Evolutionary conservation across 2,888 invertebrate genomes (phyloP).

Genomic region (Macaria liturata): DNA sequence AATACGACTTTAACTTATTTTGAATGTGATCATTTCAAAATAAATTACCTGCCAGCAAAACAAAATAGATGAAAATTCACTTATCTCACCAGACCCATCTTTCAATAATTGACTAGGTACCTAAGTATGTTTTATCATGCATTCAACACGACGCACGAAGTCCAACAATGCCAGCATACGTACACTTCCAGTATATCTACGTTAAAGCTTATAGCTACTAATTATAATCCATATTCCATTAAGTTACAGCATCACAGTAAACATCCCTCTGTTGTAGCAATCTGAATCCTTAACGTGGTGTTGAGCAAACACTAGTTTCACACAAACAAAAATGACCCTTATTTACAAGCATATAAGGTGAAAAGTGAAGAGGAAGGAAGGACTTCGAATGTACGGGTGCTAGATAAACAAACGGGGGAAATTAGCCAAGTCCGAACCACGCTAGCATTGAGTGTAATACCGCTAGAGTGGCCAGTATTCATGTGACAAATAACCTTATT

Average conservation of each 20-base stretch:
- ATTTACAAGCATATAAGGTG: background rate
- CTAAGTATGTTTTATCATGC: too few species aligned
- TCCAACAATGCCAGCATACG: too few species aligned
- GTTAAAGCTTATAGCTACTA: constrained; percentile 4
- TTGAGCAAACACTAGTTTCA: constrained; percentile 11
- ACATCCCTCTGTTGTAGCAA: constrained; percentile 25
- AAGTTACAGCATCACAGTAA: constrained; percentile 30
- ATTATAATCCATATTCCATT: constrained; percentile 33
- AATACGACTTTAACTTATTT: too few species aligned
- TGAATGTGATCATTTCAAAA: too few species aligned
- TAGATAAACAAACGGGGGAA: constrained; percentile 32
- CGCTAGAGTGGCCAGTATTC: constrained; percentile 8
- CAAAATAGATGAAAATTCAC: too few species aligned
- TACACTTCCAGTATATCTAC: too few species aligned
- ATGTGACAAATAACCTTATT: too few species aligned
- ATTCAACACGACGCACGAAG: too few species aligned
- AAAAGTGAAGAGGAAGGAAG: constrained; percentile 2
- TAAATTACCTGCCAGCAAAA: too few species aligned
- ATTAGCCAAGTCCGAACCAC: constrained; percentile 30
- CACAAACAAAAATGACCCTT: constrained; percentile 13
- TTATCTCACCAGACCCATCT: too few species aligned
- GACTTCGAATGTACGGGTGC: constrained; percentile 18
- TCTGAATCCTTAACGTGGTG: constrained; percentile 29
- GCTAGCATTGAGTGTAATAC: constrained; percentile 5
- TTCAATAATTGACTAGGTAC: too few species aligned